These are phyloP conservation scores for Gorsachius magnificus DNA, from an alignment of 2,797 vertebrate species.

Conservation along the genomic window DNA sequence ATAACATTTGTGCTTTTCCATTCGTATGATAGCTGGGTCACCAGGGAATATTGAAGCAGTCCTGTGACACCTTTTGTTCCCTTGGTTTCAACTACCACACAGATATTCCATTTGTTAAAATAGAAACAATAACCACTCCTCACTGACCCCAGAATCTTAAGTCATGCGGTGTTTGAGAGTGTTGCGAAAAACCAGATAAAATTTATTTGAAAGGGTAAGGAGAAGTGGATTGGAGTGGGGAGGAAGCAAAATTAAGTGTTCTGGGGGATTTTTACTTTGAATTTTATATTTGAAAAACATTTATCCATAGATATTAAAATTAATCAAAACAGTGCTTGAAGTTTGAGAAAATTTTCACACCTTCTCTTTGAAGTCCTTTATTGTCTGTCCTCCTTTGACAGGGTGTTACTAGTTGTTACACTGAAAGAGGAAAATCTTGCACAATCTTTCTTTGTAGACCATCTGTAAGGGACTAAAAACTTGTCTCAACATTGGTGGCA, in stretches of 20 bases:
- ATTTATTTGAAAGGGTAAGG: not conserved
- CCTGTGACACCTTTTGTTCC: not conserved
- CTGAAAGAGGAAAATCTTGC: not conserved
- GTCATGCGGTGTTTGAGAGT: not conserved
- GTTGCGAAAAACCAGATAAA: not conserved
- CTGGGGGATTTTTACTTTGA: not conserved
- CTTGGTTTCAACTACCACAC: not conserved
- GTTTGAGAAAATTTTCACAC: not conserved
- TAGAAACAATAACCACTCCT: not conserved
- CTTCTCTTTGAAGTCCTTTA: not conserved
- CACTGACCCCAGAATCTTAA: not conserved
- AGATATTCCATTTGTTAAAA: not conserved
- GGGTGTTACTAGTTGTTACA: not conserved
- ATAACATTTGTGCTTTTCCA: not conserved
- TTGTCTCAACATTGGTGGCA: too few species aligned
- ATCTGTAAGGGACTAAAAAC: too few species aligned
- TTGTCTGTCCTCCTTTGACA: not conserved
- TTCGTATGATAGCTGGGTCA: not conserved
- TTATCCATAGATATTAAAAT: not conserved
- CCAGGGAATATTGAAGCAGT: not conserved
- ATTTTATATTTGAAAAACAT: not conserved
- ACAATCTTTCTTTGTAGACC: not conserved
- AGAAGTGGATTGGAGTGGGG: not conserved
- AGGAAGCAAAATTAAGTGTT: not conserved
- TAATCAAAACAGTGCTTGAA: not conserved